Evolutionary conservation across 2,797 vertebrate genomes (phyloP).

Genomic region (Sandelia bainsii): DNA sequence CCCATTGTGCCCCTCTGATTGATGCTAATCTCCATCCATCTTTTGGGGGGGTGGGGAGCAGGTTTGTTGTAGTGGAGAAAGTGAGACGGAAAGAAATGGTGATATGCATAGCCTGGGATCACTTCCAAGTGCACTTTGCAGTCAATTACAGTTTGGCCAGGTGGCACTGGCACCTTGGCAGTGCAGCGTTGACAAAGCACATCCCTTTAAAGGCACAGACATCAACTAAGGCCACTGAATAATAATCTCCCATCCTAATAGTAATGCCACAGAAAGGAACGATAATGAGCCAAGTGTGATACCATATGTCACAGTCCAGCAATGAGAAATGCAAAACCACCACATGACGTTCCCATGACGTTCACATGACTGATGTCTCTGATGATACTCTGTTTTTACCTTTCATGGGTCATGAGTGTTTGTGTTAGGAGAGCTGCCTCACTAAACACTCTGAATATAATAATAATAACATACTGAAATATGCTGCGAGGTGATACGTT

Average conservation of each 20-base stretch:
- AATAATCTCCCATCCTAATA: slow-evolving; percentile 53
- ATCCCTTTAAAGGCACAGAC: slow-evolving; percentile 76
- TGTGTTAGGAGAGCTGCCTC: slow-evolving; percentile 22
- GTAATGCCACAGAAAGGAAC: slow-evolving; percentile 40
- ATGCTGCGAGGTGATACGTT: slow-evolving; percentile 18
- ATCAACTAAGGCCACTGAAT: slow-evolving; percentile 50
- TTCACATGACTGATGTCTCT: slow-evolving; percentile 48
- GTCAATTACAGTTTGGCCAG: slow-evolving; percentile 82
- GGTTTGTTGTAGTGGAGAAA: slow-evolving; percentile 56
- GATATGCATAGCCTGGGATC: slow-evolving; percentile 69
- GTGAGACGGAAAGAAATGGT: slow-evolving; percentile 68
- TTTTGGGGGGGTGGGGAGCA: slow-evolving; percentile 45
- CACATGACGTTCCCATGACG: slow-evolving; percentile 11
- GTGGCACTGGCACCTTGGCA: slow-evolving; percentile 77
- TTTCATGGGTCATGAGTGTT: slow-evolving; percentile 38
- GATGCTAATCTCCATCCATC: slow-evolving; percentile 73
- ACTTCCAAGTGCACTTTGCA: slow-evolving; percentile 79
- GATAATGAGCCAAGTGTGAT: slow-evolving; percentile 45
- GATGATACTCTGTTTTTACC: slow-evolving; percentile 53
- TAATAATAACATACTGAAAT: too few relatives aligned
- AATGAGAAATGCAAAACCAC: slow-evolving; percentile 39
- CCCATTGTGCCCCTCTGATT: slow-evolving; percentile 61
- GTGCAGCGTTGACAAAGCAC: slow-evolving; percentile 66
- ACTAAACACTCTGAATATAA: slow-evolving; percentile 20
- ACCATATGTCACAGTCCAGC: slow-evolving; percentile 58